Conservation (phyloP, 1,140 invertebrate species). For the Leptonema lineaticorne region DNA sequence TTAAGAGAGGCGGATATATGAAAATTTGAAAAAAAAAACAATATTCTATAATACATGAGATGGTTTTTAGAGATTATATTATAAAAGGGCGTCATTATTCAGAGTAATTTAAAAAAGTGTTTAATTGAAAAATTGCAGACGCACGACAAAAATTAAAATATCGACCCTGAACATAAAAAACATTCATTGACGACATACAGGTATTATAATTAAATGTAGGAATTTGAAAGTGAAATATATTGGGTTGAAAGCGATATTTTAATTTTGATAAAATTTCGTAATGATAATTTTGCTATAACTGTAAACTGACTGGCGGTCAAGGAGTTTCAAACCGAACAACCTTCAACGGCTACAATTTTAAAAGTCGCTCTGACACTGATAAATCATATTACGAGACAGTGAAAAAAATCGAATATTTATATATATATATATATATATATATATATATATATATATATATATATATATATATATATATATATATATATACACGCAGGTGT, state of each 20-base stretch:
- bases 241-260: too few relatives aligned
- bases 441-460: neutral
- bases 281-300: neutral
- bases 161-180: too few relatives aligned
- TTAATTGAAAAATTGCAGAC: too few relatives aligned
- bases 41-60: too few relatives aligned
- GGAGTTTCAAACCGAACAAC: slow-evolving; percentile 20
- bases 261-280: neutral
- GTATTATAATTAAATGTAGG: neutral
- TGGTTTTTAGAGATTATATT: too few relatives aligned
- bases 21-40: too few relatives aligned
- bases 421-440: neutral
- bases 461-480: neutral
- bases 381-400: neutral
- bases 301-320: slow-evolving; percentile 15
- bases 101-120: too few relatives aligned
- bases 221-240: slow-evolving; percentile 19
- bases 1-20: too few relatives aligned
- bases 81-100: too few relatives aligned
- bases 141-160: too few relatives aligned
- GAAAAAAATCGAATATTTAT: neutral
- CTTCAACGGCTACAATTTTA: slow-evolving; percentile 15
- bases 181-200: too few relatives aligned
- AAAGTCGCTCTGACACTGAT: slow-evolving; percentile 11
- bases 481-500: neutral